phyloP scores from a whole-genome alignment of 2,113 vertebrate species.

The Larimichthys polyactis region DNA sequence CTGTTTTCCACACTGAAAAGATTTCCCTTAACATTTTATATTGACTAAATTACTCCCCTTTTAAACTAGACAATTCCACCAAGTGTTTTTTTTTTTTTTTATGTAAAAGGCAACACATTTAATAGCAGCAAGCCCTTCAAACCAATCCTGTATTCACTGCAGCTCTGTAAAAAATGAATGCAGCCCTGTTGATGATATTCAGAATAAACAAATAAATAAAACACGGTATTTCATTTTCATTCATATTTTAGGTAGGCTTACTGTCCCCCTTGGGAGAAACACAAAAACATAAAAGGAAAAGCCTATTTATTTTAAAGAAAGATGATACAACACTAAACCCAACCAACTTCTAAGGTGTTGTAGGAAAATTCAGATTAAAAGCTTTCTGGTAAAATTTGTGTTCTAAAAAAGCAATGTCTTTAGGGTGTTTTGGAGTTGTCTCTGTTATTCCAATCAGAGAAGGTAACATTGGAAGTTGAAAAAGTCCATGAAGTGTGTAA shows the following conservation, averaged over 20 bases:
- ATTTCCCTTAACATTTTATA: constrained; percentile 8
- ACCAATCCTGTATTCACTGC: constrained; percentile 23
- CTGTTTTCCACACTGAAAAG: constrained; percentile 15
- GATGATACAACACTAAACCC: not conserved
- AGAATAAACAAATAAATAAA: not conserved
- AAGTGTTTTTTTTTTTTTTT: constrained; percentile 45
- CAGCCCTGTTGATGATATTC: constrained; percentile 11
- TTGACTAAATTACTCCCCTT: constrained; percentile 34
- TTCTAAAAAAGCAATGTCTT: not conserved
- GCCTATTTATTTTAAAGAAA: not conserved
- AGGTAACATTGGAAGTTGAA: constrained; percentile 68
- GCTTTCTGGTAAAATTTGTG: constrained; percentile 11
- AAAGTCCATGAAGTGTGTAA: constrained; percentile 80
- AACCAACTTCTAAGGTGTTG: not conserved
- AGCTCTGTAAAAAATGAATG: constrained; percentile 17
- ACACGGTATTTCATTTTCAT: not conserved
- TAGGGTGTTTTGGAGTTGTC: constrained; percentile 24
- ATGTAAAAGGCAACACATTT: constrained; percentile 25
- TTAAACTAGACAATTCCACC: constrained; percentile 9
- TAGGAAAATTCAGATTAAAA: not conserved
- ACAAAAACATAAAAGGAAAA: not conserved
- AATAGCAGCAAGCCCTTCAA: constrained; percentile 27
- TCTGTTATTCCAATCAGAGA: constrained; percentile 59
- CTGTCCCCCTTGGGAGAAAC: not conserved
- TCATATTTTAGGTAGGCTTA: not conserved